Evolutionary conservation across 2,797 vertebrate genomes (phyloP).

Genomic region (Limnodromus scolopaceus): DNA sequence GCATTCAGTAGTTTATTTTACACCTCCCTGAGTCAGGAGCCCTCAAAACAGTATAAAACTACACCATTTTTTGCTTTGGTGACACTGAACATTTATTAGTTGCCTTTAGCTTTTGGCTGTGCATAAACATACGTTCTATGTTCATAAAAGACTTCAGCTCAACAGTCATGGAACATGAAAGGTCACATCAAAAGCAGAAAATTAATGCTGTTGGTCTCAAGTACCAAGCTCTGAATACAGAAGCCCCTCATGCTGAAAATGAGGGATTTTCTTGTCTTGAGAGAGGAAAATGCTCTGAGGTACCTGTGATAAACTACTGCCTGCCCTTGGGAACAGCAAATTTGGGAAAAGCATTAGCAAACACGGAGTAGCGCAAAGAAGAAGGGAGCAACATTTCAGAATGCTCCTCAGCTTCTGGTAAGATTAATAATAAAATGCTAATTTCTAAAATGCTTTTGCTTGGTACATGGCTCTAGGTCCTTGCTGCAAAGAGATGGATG

Average conservation of each 20-base stretch:
- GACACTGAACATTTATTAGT: neutral
- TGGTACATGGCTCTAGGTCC: neutral
- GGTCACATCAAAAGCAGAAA: neutral
- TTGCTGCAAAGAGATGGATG: neutral
- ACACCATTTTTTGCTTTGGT: neutral
- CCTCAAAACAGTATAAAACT: neutral
- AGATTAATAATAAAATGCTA: neutral
- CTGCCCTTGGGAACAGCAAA: neutral
- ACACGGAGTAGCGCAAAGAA: neutral
- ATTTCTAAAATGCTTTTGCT: neutral
- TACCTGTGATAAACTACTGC: neutral
- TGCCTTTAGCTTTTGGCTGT: neutral
- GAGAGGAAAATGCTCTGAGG: neutral
- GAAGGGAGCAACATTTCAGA: neutral
- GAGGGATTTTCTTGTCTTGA: neutral
- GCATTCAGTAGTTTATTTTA: neutral
- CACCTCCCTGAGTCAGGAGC: neutral
- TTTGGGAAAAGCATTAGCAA: neutral
- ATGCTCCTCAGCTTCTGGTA: neutral
- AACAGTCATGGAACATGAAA: neutral
- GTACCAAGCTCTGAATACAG: neutral
- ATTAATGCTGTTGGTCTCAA: neutral
- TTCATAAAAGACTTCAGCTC: neutral
- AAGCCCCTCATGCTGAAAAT: neutral
- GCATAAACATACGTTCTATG: neutral